Conservation (phyloP, 2,797 vertebrate genomes). For the Neopelma chrysocephalum region DNA sequence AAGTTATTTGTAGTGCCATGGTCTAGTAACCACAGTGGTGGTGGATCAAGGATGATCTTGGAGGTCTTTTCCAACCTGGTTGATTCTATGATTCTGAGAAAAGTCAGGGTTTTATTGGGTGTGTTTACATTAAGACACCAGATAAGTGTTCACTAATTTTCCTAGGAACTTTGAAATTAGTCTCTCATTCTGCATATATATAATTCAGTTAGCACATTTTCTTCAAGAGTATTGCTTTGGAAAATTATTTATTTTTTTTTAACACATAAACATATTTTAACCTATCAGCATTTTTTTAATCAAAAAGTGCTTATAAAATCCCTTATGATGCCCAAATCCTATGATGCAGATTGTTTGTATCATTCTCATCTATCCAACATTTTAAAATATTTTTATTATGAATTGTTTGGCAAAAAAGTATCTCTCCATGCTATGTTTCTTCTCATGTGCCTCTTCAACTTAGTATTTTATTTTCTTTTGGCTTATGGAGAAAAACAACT, state of each 20-base stretch:
- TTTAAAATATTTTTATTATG: not conserved
- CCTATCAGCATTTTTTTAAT: not conserved
- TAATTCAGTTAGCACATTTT: not conserved
- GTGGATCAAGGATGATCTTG: too few species aligned
- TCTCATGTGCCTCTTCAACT: not conserved
- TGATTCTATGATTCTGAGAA: too few species aligned
- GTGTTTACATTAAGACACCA: not conserved
- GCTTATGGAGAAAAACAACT: not conserved
- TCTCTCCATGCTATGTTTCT: not conserved
- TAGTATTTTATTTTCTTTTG: not conserved
- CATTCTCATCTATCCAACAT: not conserved
- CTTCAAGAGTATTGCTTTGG: not conserved
- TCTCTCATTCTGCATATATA: not conserved
- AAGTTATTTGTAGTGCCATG: not conserved
- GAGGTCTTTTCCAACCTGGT: too few species aligned
- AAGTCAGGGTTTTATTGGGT: not conserved
- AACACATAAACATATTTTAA: not conserved
- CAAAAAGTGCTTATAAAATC: not conserved
- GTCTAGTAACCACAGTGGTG: too few species aligned
- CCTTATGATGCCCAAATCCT: not conserved
- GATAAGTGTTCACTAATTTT: not conserved
- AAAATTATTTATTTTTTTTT: not conserved
- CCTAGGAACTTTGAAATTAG: not conserved
- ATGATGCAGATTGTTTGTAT: not conserved
- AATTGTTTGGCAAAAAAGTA: not conserved